These are phyloP conservation scores for Ephialtes manifestator DNA, from an alignment of 2,888 invertebrate species.

Conservation along the genomic window DNA sequence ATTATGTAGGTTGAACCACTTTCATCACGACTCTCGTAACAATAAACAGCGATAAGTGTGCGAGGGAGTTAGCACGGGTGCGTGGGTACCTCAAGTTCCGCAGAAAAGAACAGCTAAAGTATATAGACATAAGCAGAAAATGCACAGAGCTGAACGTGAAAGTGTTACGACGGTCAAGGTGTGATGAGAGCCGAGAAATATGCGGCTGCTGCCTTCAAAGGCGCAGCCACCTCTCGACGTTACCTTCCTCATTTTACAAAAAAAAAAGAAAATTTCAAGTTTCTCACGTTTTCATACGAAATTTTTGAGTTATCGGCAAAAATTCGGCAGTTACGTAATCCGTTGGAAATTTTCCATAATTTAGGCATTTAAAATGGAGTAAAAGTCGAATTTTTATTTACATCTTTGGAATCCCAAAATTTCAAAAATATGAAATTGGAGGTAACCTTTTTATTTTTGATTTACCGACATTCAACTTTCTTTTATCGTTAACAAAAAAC, in stretches of 20 bases:
- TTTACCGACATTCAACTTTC: too few relatives aligned
- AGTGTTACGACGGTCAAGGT: conserved; percentile 76
- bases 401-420: too few relatives aligned
- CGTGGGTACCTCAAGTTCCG: conserved; percentile 18
- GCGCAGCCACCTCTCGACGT: not conserved
- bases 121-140: conserved; percentile 33
- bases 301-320: too few relatives aligned
- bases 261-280: too few relatives aligned
- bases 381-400: too few relatives aligned
- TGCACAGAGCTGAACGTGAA: conserved; percentile 73
- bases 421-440: too few relatives aligned
- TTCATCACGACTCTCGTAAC: conserved; percentile 12
- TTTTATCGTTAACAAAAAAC: too few relatives aligned
- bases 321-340: too few relatives aligned
- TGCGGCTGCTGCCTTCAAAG: not conserved
- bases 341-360: too few relatives aligned
- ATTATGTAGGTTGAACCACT: conserved; percentile 23
- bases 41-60: conserved; percentile 10
- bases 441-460: too few relatives aligned
- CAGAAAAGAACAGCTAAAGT: conserved; percentile 13
- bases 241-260: not conserved
- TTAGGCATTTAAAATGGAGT: too few relatives aligned
- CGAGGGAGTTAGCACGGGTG: conserved; percentile 6
- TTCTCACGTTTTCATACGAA: too few relatives aligned
- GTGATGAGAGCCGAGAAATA: conserved; percentile 71